These are phyloP conservation scores for Phyllostomus hastatus DNA, from an alignment of 2,113 vertebrate genomes.

Conservation along the genomic window DNA sequence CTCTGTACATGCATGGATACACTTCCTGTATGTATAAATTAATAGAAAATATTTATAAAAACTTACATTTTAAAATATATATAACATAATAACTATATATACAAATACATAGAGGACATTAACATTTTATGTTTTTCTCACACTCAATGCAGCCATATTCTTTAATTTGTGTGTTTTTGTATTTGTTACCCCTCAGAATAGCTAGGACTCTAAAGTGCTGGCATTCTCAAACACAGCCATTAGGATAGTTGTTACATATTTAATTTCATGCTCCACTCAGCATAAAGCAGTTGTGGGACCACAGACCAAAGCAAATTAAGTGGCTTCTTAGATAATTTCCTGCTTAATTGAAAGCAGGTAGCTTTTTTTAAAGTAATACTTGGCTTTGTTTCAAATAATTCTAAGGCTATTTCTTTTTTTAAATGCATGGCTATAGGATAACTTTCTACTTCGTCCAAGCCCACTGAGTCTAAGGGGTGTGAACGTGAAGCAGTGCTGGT, in stretches of 20 bases:
- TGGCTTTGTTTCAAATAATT: slow-evolving; percentile 83
- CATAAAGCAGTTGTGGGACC: slow-evolving; percentile 84
- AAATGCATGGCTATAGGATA: slow-evolving; percentile 66
- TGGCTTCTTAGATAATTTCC: slow-evolving; percentile 86
- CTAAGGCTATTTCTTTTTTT: slow-evolving; percentile 70
- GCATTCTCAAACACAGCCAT: slow-evolving; percentile 78
- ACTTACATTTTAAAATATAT: neutral
- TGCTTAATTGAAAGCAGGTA: slow-evolving; percentile 89
- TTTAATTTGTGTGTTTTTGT: slow-evolving; percentile 71
- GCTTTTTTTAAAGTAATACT: slow-evolving; percentile 85
- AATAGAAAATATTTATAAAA: slow-evolving; percentile 34
- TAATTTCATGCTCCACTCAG: slow-evolving; percentile 90
- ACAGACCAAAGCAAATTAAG: slow-evolving; percentile 86
- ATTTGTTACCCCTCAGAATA: slow-evolving; percentile 72
- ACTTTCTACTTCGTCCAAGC: slow-evolving; percentile 66
- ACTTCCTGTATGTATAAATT: neutral
- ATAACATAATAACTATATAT: neutral
- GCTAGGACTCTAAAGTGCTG: slow-evolving; percentile 70
- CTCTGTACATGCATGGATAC: neutral
- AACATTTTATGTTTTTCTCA: slow-evolving; percentile 56
- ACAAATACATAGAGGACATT: slow-evolving; percentile 3
- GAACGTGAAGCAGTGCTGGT: neutral
- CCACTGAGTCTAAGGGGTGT: neutral
- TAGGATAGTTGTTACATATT: slow-evolving; percentile 85
- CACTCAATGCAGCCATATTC: slow-evolving; percentile 60